Conservation (phyloP, 1,140 invertebrate genomes). For the Tetragnatha versicolor region DNA sequence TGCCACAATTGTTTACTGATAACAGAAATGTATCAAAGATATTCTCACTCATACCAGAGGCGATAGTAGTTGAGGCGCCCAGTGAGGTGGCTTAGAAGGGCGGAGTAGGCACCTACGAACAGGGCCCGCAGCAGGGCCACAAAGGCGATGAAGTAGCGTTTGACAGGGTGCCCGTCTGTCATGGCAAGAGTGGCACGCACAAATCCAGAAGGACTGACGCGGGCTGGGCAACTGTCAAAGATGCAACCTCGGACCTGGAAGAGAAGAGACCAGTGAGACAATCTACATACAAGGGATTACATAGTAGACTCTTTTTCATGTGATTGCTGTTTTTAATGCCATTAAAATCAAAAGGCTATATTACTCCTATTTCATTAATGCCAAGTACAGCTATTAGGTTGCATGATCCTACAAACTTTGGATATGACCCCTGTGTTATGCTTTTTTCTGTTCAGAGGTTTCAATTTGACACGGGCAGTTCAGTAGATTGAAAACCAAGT, state of each 20-base stretch:
- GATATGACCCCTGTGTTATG: too few species aligned
- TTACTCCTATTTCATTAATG: too few species aligned
- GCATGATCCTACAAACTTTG: too few species aligned
- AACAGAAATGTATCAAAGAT: background rate
- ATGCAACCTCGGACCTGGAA: slow-evolving; percentile 74
- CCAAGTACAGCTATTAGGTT: too few species aligned
- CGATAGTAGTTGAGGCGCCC: slow-evolving; percentile 39
- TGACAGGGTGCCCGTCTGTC: slow-evolving; percentile 56
- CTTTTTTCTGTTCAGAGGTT: too few species aligned
- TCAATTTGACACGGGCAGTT: too few species aligned
- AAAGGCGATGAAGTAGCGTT: slow-evolving; percentile 56
- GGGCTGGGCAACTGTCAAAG: slow-evolving; percentile 78
- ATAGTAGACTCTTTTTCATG: too few species aligned
- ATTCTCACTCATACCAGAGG: background rate
- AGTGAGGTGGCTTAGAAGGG: slow-evolving; percentile 57
- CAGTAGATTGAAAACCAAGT: too few species aligned
- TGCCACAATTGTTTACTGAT: too few species aligned
- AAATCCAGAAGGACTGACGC: slow-evolving; percentile 69
- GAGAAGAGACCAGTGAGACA: background rate
- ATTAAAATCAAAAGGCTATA: too few species aligned
- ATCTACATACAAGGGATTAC: too few species aligned
- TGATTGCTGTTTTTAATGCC: too few species aligned
- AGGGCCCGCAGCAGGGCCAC: slow-evolving; percentile 57
- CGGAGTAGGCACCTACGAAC: slow-evolving; percentile 57
- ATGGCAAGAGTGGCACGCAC: slow-evolving; percentile 71